phyloP scores from a whole-genome alignment of 2,888 invertebrate species.

The Xestia xanthographa region DNA sequence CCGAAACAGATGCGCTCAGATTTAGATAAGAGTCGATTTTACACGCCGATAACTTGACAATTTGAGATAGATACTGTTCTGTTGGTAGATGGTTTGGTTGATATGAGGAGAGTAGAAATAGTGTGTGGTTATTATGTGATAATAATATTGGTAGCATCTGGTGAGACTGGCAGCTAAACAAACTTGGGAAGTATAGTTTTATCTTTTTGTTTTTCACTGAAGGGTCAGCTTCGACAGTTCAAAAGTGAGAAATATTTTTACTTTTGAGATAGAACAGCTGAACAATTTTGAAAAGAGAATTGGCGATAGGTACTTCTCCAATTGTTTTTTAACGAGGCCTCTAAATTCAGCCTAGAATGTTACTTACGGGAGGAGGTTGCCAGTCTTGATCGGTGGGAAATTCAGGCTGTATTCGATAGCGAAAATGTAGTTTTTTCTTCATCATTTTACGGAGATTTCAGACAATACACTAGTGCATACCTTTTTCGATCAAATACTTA shows the following conservation, averaged over 20 bases:
- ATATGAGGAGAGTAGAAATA: slow-evolving; percentile 1
- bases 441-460: not conserved
- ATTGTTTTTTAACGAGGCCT: too few relatives aligned
- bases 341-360: too few relatives aligned
- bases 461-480: not conserved
- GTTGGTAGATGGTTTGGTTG: not conserved
- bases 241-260: not conserved
- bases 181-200: not conserved
- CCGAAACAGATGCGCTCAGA: slow-evolving; percentile 65
- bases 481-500: not conserved
- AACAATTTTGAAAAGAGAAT: not conserved
- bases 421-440: not conserved
- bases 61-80: slow-evolving; percentile 20
- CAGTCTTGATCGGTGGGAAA: not conserved
- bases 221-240: not conserved
- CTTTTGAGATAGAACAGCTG: not conserved
- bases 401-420: not conserved
- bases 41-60: slow-evolving; percentile 53
- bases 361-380: not conserved
- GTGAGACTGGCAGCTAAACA: not conserved
- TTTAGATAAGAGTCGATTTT: slow-evolving; percentile 52
- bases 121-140: not conserved
- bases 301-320: too few relatives aligned
- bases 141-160: not conserved
- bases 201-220: not conserved